Conservation (phyloP, 2,888 invertebrate genomes). For the Xylota segnis region DNA sequence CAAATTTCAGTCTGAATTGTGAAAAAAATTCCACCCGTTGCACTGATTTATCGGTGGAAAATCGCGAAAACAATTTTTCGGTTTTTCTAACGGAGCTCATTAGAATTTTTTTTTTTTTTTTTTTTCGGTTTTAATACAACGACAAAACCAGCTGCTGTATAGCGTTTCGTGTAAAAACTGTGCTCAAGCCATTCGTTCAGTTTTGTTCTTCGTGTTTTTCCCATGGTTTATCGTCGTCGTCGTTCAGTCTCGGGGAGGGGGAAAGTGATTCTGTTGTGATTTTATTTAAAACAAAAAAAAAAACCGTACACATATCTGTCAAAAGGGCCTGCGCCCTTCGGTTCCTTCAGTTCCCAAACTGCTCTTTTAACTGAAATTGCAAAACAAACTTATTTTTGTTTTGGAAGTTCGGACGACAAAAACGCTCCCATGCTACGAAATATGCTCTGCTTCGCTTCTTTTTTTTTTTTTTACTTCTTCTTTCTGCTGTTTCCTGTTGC, state of each 20-base stretch:
- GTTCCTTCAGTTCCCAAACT: background rate
- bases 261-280: constrained; percentile 46
- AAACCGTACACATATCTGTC: background rate
- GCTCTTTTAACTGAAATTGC: background rate
- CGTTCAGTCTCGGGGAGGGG: background rate
- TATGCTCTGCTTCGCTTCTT: constrained; percentile 2
- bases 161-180: constrained; percentile 1
- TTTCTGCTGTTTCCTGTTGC: constrained; percentile 44
- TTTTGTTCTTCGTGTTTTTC: constrained; percentile 18
- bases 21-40: background rate
- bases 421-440: constrained; percentile 3
- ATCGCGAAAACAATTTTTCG: constrained; percentile 28
- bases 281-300: background rate
- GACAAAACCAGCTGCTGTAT: constrained; percentile 58
- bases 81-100: constrained; percentile 30
- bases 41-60: background rate
- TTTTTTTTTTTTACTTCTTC: background rate
- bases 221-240: no score
- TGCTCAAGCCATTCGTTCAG: constrained; percentile 37
- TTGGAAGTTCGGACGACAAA: background rate
- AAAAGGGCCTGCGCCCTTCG: constrained; percentile 1
- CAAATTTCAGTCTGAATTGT: background rate
- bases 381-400: constrained; percentile 16
- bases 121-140: background rate
- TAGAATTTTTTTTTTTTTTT: background rate